Conservation (phyloP, 2,113 vertebrate genomes). For the Pachypanchax playfairii region DNA sequence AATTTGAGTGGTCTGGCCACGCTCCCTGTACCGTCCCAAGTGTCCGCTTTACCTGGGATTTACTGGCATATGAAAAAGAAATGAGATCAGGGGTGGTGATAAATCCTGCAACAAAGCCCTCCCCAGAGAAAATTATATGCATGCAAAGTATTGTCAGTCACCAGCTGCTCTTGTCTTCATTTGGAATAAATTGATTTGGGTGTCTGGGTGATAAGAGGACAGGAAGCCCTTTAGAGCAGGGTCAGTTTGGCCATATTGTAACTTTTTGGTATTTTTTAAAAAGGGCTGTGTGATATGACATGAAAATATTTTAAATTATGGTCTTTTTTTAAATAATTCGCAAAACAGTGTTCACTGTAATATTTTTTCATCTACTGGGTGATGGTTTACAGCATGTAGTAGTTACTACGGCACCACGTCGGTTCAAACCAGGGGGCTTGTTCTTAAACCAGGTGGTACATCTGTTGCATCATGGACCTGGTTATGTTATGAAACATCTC, state of each 20-base stretch:
- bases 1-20: slow-evolving; percentile 45
- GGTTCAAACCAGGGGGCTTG: no score
- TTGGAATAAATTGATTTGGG: slow-evolving; percentile 65
- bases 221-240: slow-evolving; percentile 24
- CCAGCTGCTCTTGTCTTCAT: slow-evolving; percentile 51
- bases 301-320: no score
- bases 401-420: no score
- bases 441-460: no score
- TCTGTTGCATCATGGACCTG: no score
- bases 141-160: slow-evolving; percentile 38
- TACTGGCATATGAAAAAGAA: slow-evolving; percentile 70
- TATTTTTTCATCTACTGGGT: no score
- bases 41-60: slow-evolving; percentile 71
- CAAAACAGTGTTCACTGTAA: no score
- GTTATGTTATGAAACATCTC: no score
- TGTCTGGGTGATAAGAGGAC: slow-evolving; percentile 27
- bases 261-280: neutral
- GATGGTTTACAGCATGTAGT: no score
- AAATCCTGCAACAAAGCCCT: slow-evolving; percentile 57
- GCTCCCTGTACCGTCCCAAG: slow-evolving; percentile 42
- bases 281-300: no score
- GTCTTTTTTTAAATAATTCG: no score
- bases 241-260: slow-evolving; percentile 22
- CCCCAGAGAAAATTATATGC: slow-evolving; percentile 62
- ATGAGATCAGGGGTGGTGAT: slow-evolving; percentile 66